Conservation (phyloP, 2,888 invertebrate genomes). For the Lithophane semibrunnea region DNA sequence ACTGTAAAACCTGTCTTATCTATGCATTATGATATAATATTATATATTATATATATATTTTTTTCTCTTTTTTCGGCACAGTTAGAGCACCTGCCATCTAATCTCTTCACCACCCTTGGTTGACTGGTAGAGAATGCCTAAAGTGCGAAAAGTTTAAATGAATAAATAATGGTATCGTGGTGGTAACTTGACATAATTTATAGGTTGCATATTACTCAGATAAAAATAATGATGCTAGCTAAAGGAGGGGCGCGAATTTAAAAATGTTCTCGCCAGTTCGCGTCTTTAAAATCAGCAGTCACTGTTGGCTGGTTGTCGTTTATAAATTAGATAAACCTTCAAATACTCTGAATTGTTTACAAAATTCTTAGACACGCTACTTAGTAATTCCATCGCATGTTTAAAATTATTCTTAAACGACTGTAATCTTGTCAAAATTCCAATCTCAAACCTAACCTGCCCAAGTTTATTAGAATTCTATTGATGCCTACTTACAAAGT, state of each 20-base stretch:
- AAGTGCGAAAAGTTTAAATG: too few relatives aligned
- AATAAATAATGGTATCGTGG: too few relatives aligned
- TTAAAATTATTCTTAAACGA: conserved; percentile 28
- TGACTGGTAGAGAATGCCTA: too few relatives aligned
- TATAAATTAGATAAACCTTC: conserved; percentile 16
- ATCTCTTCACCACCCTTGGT: too few relatives aligned
- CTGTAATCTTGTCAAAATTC: conserved; percentile 48
- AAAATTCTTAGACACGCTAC: conserved; percentile 15
- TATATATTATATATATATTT: too few relatives aligned
- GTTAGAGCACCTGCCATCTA: too few relatives aligned
- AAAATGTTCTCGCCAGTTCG: neutral
- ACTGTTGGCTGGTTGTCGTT: neutral
- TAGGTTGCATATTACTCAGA: neutral
- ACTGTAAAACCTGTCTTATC: too few relatives aligned
- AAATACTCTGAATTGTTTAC: conserved; percentile 20
- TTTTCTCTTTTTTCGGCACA: too few relatives aligned
- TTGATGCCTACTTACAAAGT: conserved; percentile 50
- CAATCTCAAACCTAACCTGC: conserved; percentile 41
- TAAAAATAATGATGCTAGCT: neutral
- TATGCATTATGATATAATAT: too few relatives aligned
- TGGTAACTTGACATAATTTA: neutral
- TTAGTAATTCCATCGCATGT: conserved; percentile 27
- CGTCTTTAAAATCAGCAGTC: neutral
- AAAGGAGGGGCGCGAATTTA: neutral
- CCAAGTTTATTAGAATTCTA: conserved; percentile 53